A percentile compares a stretch with the other conserved stretches of the same genome.
These are phyloP conservation scores for Percopsis transmontana DNA, from an alignment of 2,113 vertebrate species.

Conservation along the genomic window DNA sequence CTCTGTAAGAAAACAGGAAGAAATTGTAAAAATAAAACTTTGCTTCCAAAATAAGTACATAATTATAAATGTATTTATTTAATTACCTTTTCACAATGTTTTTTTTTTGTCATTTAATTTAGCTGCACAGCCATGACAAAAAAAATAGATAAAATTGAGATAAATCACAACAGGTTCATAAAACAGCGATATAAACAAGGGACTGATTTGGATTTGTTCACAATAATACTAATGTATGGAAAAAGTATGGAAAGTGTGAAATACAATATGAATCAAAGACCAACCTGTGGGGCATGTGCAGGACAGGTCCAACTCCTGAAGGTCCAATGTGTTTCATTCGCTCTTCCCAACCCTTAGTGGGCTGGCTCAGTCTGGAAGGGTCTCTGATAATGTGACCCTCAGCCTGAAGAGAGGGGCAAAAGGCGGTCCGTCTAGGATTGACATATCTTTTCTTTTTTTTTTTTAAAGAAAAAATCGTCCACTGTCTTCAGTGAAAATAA, in stretches of 20 bases:
- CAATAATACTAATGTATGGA: neutral
- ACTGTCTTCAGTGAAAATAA: neutral
- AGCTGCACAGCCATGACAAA: neutral
- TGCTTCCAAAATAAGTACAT: no score
- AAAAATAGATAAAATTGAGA: neutral
- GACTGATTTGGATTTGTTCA: no score
- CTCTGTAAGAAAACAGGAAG: constrained; percentile 73
- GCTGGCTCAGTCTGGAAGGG: constrained; percentile 70
- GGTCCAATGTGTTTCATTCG: constrained; percentile 64
- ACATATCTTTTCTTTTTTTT: no score
- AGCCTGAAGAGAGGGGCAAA: constrained; percentile 66
- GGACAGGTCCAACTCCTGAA: constrained; percentile 57
- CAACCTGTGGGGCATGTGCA: constrained; percentile 79
- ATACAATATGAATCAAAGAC: neutral
- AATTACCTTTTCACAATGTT: neutral
- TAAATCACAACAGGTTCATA: no score
- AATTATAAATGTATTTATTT: neutral
- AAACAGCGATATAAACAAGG: neutral
- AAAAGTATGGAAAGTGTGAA: neutral
- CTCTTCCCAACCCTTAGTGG: constrained; percentile 82
- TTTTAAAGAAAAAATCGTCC: no score
- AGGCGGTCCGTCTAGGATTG: no score
- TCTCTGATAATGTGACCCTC: constrained; percentile 76
- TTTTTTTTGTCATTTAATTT: neutral
- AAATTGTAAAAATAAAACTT: no score